Conservation (phyloP, 2,113 vertebrate genomes). For the Sander vitreus region DNA sequence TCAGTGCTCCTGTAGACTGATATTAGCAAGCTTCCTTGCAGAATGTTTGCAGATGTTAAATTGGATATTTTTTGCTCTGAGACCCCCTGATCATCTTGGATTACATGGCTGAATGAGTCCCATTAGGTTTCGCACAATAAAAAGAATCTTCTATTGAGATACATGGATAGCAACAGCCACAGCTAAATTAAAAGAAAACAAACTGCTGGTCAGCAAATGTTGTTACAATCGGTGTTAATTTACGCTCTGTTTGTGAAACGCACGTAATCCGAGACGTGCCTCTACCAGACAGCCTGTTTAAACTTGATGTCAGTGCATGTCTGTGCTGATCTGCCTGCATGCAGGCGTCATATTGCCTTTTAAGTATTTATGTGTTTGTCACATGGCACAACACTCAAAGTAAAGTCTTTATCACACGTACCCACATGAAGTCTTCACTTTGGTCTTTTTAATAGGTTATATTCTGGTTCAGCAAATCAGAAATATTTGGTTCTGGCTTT, state of each 20-base stretch:
- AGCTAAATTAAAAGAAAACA: neutral
- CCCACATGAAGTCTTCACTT: neutral
- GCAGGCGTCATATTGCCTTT: conserved; percentile 67
- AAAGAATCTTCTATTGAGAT: neutral
- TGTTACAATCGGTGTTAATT: neutral
- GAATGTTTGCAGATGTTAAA: conserved; percentile 16
- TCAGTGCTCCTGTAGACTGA: neutral
- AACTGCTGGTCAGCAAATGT: neutral
- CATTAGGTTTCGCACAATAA: neutral
- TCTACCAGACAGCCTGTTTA: conserved; percentile 6
- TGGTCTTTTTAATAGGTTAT: neutral
- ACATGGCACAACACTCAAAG: conserved; percentile 43
- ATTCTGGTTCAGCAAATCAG: neutral
- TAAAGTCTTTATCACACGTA: conserved; percentile 6
- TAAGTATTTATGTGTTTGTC: conserved; percentile 78
- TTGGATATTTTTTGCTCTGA: conserved; percentile 28
- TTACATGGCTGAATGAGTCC: neutral
- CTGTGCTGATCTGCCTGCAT: conserved; percentile 32
- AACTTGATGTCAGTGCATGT: conserved; percentile 35
- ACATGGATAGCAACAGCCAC: neutral
- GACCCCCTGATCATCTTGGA: neutral
- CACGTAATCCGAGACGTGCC: conserved; percentile 11
- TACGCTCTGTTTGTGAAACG: neutral
- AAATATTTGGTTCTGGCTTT: neutral
- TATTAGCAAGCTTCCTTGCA: neutral